Base-by-base conservation (phyloP, 2,888 invertebrate genomes). In the Standfussiana lucernea region DNA sequence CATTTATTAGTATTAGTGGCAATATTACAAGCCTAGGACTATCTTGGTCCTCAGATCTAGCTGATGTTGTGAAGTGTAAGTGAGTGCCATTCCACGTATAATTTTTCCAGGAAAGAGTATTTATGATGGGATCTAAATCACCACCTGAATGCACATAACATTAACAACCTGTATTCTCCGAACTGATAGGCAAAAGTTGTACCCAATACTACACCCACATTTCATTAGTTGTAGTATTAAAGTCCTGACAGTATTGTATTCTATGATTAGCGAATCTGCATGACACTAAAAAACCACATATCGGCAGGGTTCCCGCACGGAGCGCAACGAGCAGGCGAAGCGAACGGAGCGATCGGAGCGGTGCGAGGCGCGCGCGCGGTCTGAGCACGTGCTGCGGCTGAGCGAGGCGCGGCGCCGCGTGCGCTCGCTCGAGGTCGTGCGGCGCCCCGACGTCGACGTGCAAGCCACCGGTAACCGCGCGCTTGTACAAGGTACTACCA, bases 311-410 rank as follows among this genome's bases (percentile, higher is more conserved):
- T 94, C 94, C 1, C 92, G 90, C 80, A 91, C 91, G 61, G 75
- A 79, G 61, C 82, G 82, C n/a, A 21, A 0, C 40, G 45, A 64
- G 37, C 40, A 15, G 73, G 0, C 11, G 1, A 40, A 35, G 69
- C 77, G 78, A n/a, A 69, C 3, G 68, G 77, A 65, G 71, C 37
- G 75, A 35, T 56, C n/a, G 67, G 78, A 69, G 50, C 72, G 72
- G 1, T 1, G 66, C 78, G 47, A 61, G 75, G 8, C 72, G 87
- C 42, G 79, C 84, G 40, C 35, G 64, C 11, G 68, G 59, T 93
- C 95, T 13, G 95, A 93, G 80, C 93, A 92, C 87, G 91, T 91
- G 76, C 85, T 93, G 83, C 91, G 91, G 1, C 64, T 88, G 83
- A 70, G 66, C 64, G 80, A 64, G 53, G 80, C 77, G 84, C 80